phyloP scores from a whole-genome alignment of 2,888 invertebrate species.

The Eupithecia pulchellata region DNA sequence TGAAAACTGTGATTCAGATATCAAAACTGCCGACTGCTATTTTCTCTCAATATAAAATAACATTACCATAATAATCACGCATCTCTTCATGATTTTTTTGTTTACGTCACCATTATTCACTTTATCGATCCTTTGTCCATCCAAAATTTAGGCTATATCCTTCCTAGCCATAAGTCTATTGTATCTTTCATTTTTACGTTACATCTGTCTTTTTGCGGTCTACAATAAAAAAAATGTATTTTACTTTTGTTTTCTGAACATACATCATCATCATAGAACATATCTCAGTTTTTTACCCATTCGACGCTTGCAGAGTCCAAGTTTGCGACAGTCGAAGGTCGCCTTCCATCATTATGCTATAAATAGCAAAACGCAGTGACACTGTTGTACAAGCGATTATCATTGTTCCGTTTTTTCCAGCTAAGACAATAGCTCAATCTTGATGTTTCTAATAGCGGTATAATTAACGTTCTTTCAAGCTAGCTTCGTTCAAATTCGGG shows the following conservation, averaged over 20 bases:
- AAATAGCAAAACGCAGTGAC: constrained; percentile 19
- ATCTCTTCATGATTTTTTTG: no score
- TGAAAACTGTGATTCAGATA: no score
- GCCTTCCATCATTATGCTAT: constrained; percentile 17
- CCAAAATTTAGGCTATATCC: no score
- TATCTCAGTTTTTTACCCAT: not conserved
- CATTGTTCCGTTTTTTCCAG: constrained; percentile 34
- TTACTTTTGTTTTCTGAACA: constrained; percentile 2
- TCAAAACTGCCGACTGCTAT: no score
- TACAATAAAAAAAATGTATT: no score
- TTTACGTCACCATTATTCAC: no score
- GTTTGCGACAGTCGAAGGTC: constrained; percentile 13
- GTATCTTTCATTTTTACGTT: not conserved
- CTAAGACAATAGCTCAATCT: constrained; percentile 24
- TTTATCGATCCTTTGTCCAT: no score
- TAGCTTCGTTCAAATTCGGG: not conserved
- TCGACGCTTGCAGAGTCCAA: constrained; percentile 1
- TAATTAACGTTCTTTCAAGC: constrained; percentile 10
- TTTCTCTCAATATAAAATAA: no score
- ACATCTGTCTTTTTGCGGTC: not conserved
- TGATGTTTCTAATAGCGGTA: constrained; percentile 20
- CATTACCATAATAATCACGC: no score
- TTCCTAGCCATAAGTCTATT: no score
- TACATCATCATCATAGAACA: no score
- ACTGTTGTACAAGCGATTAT: constrained; percentile 13